Evolutionary conservation across 2,888 invertebrate species (phyloP).

Genomic region (Eristalis tenax): DNA sequence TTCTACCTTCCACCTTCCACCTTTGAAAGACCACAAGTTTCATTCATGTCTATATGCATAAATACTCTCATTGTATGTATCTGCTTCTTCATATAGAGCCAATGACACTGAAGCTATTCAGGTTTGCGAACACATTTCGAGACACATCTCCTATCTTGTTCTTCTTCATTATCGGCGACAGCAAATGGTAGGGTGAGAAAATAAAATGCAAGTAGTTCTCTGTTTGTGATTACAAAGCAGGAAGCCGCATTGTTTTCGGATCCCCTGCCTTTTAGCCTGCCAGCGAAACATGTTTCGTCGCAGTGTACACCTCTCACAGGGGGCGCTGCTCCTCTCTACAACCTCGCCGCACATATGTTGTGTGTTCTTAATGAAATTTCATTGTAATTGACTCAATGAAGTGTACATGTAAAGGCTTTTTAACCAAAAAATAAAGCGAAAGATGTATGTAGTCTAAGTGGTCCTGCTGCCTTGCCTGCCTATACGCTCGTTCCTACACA

Average conservation of each 20-base stretch:
- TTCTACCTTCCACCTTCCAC: background rate
- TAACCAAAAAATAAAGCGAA: background rate
- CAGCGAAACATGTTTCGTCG: background rate
- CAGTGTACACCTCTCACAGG: slow-evolving; percentile 13
- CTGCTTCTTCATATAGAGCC: slow-evolving; percentile 38
- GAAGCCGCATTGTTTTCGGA: slow-evolving; percentile 36
- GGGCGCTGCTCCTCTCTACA: slow-evolving; percentile 2
- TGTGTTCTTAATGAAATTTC: slow-evolving; percentile 51
- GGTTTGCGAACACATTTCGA: slow-evolving; percentile 41
- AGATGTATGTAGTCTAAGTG: background rate
- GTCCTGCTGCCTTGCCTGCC: background rate
- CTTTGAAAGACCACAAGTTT: background rate
- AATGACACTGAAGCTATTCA: slow-evolving; percentile 65
- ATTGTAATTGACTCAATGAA: slow-evolving; percentile 37
- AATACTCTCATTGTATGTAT: background rate
- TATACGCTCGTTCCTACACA: background rate
- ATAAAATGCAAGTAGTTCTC: slow-evolving; percentile 36
- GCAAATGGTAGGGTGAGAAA: slow-evolving; percentile 27
- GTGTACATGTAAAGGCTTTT: slow-evolving; percentile 52
- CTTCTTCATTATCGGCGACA: background rate
- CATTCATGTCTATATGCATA: background rate
- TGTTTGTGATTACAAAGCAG: slow-evolving; percentile 51
- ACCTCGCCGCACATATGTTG: slow-evolving; percentile 42
- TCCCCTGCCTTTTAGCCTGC: background rate
- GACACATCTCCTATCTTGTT: slow-evolving; percentile 15